phyloP scores from a whole-genome alignment of 2,113 vertebrate species.

The Seriola aureovittata region DNA sequence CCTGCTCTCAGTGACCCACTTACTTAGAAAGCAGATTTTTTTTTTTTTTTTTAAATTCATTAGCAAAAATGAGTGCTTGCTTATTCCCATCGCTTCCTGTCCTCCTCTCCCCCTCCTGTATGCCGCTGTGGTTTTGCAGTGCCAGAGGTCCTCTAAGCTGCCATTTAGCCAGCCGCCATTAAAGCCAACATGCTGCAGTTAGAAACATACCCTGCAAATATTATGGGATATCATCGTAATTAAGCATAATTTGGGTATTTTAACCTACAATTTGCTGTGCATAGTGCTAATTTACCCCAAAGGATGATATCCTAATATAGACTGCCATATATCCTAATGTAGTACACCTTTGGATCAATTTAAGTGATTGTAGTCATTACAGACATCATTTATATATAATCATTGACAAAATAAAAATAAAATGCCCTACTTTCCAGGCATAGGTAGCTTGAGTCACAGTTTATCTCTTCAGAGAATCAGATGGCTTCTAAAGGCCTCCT shows the following conservation, averaged over 20 bases:
- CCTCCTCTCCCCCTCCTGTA: constrained; percentile 5
- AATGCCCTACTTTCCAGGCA: not conserved
- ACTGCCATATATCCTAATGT: not conserved
- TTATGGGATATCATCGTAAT: constrained; percentile 17
- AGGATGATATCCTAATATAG: not conserved
- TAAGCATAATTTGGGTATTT: constrained; percentile 15
- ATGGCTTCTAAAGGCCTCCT: not conserved
- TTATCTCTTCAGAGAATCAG: not conserved
- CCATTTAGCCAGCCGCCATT: constrained; percentile 27
- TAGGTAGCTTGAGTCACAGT: not conserved
- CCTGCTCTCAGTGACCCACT: constrained; percentile 67
- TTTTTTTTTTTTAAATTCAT: constrained; percentile 50
- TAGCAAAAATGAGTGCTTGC: constrained; percentile 47
- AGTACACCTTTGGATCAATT: not conserved
- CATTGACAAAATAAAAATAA: no score
- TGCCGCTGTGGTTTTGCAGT: not conserved
- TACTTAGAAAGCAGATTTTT: constrained; percentile 63
- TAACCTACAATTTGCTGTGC: not conserved
- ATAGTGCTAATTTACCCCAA: not conserved
- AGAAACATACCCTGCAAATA: constrained; percentile 21
- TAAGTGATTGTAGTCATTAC: not conserved
- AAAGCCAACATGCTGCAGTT: constrained; percentile 21
- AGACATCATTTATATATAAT: not conserved
- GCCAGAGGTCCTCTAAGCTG: constrained; percentile 30
- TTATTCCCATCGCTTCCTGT: constrained; percentile 43